Evolutionary conservation across 2,797 vertebrate species (phyloP), one percentile per base, ranked within the genome.

Genomic region (Gallinago stenura): DNA sequence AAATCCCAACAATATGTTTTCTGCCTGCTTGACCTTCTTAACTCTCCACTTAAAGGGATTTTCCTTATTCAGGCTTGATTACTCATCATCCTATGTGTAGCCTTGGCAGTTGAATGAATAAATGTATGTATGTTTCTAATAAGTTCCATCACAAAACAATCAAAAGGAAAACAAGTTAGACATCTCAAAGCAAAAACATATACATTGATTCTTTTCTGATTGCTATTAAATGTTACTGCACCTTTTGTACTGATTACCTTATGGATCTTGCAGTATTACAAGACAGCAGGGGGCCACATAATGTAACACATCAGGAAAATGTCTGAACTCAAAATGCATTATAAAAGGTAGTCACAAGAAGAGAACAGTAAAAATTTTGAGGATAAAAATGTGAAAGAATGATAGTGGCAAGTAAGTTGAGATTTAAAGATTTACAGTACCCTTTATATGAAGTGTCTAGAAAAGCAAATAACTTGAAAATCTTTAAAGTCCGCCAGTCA

Each of bases 201-300:
- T 25, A 25, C 33, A 61, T 51, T 0, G 7, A 77, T 89, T 87
- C 54, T 87, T 56, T 72, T 76, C 51, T 85, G 78, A 48, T 50
- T 92, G 71, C 62, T 85, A 6, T 80, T 51, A 85, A 60, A 43
- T 54, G 30, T 70, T 84, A 1, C 35, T 83, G 54, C 56, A 70
- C 21, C 6, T 80, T 62, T 33, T 56, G 41, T 8, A 48, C 45
- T 15, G 46, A 87, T 84, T 35, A 33, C 30, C 46, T 90, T 45
- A 5, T 0, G 0, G 12, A n/a, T 68, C 86, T 54, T 68, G 35
- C 91, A 83, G 39, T 43, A 28, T 28, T 24, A 6, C 31, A 17
- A 48, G 78, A 92, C 75, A 92, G 87, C 73, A 96, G 92, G 91
- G 91, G 89, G 91, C 81, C 91, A 94, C 95, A 92, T 73, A 76